Percentiles rank a stretch among this genome's conserved stretches.
Conservation (phyloP, 2,888 invertebrate species). For the Scaptomyza parva region DNA sequence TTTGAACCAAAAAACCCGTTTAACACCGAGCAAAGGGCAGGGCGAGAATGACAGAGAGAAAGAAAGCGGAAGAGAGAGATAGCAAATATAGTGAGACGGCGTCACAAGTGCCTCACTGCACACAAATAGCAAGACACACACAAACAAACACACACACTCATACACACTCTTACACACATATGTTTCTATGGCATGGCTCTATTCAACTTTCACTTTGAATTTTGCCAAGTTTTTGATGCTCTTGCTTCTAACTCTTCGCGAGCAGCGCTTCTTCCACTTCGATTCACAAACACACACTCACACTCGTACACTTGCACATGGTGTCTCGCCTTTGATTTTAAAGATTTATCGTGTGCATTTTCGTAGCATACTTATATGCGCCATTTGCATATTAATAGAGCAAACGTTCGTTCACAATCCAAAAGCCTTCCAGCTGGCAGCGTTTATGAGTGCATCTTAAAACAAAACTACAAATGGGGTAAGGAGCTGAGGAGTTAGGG, state of each 20-base stretch:
- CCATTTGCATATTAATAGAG: conserved; percentile 76
- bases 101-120: conserved; percentile 58
- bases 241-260: not conserved
- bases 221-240: conserved; percentile 65
- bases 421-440: conserved; percentile 37
- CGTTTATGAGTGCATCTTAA: conserved; percentile 45
- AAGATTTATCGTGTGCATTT: conserved; percentile 72
- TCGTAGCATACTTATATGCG: conserved; percentile 72
- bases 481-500: too few species aligned
- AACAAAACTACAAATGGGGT: conserved; percentile 13
- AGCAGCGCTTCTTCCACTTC: conserved; percentile 16
- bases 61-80: conserved; percentile 16
- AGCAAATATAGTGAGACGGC: conserved; percentile 31
- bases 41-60: conserved; percentile 13
- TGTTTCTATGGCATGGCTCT: conserved; percentile 37
- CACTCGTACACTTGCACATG: too few species aligned
- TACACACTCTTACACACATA: conserved; percentile 8
- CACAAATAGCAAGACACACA: conserved; percentile 53
- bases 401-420: conserved; percentile 34
- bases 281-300: conserved; percentile 20
- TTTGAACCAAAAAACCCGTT: conserved; percentile 68
- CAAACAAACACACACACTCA: conserved; percentile 19
- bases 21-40: conserved; percentile 24
- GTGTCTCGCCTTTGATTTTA: conserved; percentile 70
- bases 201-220: conserved; percentile 77